These are phyloP conservation scores for Molothrus aeneus DNA, from an alignment of 2,797 vertebrate species.

Conservation along the genomic window DNA sequence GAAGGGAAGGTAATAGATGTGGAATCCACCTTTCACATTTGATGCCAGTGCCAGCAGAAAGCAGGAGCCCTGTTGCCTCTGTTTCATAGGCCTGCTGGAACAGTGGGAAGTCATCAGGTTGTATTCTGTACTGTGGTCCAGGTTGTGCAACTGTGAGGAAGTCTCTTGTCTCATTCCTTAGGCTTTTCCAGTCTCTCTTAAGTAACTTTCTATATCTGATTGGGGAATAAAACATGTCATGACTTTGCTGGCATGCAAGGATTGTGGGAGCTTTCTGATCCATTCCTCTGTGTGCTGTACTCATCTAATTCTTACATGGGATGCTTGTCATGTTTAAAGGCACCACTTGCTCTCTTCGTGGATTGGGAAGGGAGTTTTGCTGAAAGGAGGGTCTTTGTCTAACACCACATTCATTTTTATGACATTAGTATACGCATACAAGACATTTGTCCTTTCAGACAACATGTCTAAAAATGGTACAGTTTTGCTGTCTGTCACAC, in stretches of 20 bases:
- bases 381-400: not conserved
- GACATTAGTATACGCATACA: not conserved
- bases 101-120: not conserved
- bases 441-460: not conserved
- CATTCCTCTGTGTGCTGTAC: not conserved
- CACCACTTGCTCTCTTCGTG: not conserved
- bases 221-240: not conserved
- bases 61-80: fast-evolving
- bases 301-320: not conserved
- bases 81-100: fast-evolving
- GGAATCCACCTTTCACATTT: not conserved
- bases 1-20: not conserved
- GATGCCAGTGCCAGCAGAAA: not conserved
- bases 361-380: not conserved
- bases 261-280: not conserved
- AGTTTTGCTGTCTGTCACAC: not conserved
- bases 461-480: not conserved
- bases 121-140: not conserved
- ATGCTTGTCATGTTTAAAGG: not conserved
- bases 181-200: not conserved
- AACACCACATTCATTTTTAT: not conserved
- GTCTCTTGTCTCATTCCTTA: not conserved
- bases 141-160: no score
- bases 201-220: not conserved
- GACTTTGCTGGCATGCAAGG: not conserved